Conservation (phyloP, 92 coral and sea anemone genomes). For the Pocillopora grandis region DNA sequence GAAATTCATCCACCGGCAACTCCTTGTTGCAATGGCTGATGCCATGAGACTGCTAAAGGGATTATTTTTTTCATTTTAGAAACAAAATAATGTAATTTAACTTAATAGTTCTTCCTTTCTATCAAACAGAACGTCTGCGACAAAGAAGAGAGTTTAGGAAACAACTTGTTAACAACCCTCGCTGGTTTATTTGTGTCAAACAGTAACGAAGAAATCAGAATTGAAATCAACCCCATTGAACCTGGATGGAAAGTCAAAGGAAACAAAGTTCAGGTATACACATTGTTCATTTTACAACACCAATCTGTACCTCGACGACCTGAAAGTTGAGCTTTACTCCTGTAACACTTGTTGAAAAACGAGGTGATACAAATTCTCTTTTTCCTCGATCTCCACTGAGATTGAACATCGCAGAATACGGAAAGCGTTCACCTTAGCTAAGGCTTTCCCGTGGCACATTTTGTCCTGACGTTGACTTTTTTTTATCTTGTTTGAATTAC, state of each 20-base stretch:
- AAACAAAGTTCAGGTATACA: constrained; percentile 25
- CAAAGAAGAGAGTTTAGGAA: constrained; percentile 23
- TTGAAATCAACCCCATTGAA: neutral
- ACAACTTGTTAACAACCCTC: constrained; percentile 14
- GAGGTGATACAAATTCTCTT: no score
- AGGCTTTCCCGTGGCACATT: neutral
- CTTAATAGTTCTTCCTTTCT: neutral
- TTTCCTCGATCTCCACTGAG: no score
- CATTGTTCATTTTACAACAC: no score
- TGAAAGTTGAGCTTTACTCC: no score
- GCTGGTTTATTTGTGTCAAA: constrained; percentile 36
- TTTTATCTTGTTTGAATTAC: neutral
- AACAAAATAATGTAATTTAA: no score
- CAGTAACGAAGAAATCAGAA: constrained; percentile 28
- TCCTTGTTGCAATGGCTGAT: no score
- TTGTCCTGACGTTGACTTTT: neutral
- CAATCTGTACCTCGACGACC: neutral
- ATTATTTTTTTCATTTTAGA: no score
- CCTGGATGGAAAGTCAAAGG: constrained; percentile 33
- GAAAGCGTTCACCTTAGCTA: neutral
- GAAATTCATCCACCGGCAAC: no score
- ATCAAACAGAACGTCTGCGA: constrained; percentile 29
- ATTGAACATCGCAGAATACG: no score
- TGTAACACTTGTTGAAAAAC: no score
- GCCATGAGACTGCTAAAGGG: no score